Conservation (phyloP, 1,140 invertebrate species). For the Harlomillsia oculata region DNA sequence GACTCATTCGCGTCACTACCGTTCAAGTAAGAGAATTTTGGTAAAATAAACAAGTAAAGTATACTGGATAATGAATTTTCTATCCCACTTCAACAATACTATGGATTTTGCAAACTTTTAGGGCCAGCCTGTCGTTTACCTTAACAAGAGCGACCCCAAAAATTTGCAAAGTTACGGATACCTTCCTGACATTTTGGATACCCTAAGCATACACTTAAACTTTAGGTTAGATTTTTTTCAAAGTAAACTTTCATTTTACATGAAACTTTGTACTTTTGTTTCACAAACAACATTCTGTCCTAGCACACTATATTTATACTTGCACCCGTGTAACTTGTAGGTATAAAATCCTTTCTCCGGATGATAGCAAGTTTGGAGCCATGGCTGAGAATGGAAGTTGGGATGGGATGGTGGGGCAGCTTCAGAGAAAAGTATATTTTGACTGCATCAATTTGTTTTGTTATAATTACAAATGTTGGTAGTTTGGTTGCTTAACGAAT, state of each 20-base stretch:
- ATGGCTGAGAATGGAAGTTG: slow-evolving; percentile 24
- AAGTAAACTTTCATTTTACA: background rate
- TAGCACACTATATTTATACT: no score
- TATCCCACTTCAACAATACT: no score
- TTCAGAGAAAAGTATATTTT: slow-evolving; percentile 21
- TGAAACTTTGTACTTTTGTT: background rate
- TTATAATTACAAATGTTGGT: background rate
- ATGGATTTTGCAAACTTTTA: background rate
- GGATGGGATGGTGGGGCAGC: slow-evolving; percentile 29
- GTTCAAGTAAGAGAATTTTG: no score
- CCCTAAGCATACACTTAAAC: slow-evolving; percentile 16
- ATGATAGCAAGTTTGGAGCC: slow-evolving; percentile 26
- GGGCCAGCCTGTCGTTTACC: slow-evolving; percentile 19
- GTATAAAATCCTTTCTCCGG: slow-evolving; percentile 4
- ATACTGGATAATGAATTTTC: no score
- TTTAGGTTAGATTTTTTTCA: slow-evolving; percentile 13
- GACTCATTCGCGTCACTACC: slow-evolving; percentile 15
- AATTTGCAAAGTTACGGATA: slow-evolving; percentile 5
- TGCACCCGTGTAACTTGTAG: background rate
- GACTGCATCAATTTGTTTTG: background rate
- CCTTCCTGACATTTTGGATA: slow-evolving; percentile 22
- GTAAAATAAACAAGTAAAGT: no score
- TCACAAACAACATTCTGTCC: no score
- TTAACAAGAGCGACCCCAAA: background rate
- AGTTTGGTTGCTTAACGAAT: background rate